phyloP scores from a whole-genome alignment of 1,140 invertebrate species.

The Parasteatoda tepidariorum region DNA sequence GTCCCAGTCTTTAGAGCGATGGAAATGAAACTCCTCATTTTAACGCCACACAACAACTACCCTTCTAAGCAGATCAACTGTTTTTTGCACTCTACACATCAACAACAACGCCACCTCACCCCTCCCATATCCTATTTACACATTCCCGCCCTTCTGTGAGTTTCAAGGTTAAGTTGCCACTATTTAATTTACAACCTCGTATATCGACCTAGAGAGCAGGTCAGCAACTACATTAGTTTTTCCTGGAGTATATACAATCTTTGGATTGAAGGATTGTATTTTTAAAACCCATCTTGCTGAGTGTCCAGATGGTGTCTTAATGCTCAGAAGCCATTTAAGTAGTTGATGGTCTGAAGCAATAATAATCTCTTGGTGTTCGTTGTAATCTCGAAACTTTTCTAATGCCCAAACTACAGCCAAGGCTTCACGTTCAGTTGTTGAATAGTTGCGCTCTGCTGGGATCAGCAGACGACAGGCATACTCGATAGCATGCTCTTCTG shows the following conservation, averaged over 20 bases:
- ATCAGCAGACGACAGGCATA: slow-evolving; percentile 67
- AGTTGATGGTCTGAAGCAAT: background rate
- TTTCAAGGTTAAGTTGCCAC: too few species aligned
- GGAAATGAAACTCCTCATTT: too few species aligned
- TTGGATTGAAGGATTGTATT: background rate
- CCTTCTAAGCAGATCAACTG: too few species aligned
- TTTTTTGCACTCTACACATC: too few species aligned
- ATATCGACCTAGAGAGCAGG: background rate
- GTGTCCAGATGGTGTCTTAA: background rate
- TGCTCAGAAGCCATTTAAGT: background rate
- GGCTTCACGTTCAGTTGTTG: slow-evolving; percentile 69
- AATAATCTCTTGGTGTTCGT: slow-evolving; percentile 60
- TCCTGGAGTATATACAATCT: background rate
- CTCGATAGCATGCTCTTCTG: slow-evolving; percentile 53
- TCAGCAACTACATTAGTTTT: background rate
- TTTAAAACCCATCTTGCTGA: background rate
- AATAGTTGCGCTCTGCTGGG: slow-evolving; percentile 67
- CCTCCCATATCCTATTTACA: too few species aligned
- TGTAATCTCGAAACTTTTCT: slow-evolving; percentile 69
- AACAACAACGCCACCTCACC: too few species aligned
- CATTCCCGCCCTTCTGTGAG: too few species aligned
- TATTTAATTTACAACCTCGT: too few species aligned
- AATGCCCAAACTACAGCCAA: slow-evolving; percentile 68
- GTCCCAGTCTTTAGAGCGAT: too few species aligned
- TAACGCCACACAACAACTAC: too few species aligned